These are phyloP conservation scores for Noctua janthe DNA, from an alignment of 2,888 invertebrate genomes.

Conservation along the genomic window DNA sequence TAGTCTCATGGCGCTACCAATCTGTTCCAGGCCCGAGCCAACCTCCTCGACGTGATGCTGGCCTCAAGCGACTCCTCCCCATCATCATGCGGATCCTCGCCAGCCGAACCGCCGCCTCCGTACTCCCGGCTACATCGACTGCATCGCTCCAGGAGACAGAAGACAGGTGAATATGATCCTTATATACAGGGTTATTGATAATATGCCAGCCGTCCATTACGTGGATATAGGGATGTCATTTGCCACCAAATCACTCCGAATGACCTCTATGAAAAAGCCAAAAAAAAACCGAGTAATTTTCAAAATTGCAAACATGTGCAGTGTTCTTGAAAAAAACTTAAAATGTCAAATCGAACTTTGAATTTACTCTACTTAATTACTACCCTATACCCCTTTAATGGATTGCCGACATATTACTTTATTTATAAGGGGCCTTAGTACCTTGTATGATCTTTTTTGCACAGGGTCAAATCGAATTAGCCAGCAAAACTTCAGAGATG, in stretches of 20 bases:
- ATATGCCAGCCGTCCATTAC: neutral
- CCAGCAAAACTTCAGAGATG: neutral
- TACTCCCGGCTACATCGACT: slow-evolving; percentile 93
- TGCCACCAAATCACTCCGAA: neutral
- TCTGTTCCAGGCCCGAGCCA: slow-evolving; percentile 92
- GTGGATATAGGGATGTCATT: neutral
- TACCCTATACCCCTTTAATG: neutral
- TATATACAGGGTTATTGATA: neutral
- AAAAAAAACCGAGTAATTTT: neutral
- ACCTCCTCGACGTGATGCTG: slow-evolving; percentile 94
- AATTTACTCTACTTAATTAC: neutral
- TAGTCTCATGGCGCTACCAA: neutral
- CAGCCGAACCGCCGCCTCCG: slow-evolving; percentile 85
- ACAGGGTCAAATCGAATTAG: neutral
- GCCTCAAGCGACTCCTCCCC: slow-evolving; percentile 93
- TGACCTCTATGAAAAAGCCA: neutral
- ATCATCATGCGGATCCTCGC: slow-evolving; percentile 92
- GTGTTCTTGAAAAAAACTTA: neutral
- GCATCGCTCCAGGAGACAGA: slow-evolving; percentile 93
- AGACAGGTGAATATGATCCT: slow-evolving; percentile 91
- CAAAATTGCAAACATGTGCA: neutral
- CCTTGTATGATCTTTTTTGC: neutral
- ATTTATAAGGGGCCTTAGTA: neutral
- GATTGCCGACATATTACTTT: neutral
- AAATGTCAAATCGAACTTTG: neutral